phyloP scores from a whole-genome alignment of 1,140 invertebrate genomes.

The Drosophila varians region DNA sequence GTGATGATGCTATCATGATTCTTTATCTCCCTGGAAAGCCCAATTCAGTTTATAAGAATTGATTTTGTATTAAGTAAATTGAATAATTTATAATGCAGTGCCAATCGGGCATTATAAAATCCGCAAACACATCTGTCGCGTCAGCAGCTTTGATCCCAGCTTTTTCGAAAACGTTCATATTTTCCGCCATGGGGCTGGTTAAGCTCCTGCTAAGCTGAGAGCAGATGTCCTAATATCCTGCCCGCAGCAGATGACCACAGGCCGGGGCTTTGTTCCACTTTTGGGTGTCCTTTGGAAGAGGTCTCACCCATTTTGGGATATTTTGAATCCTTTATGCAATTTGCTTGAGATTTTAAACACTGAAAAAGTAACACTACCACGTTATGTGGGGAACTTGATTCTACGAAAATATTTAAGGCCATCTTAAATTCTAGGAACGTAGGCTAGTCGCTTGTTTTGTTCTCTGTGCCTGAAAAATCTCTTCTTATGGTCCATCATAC shows the following conservation, averaged over 20 bases:
- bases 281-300: neutral
- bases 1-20: constrained; percentile 52
- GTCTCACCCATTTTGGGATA: neutral
- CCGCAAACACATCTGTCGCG: constrained; percentile 27
- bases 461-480: constrained; percentile 3
- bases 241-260: constrained; percentile 14
- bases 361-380: neutral
- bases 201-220: constrained; percentile 35
- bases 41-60: constrained; percentile 67
- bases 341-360: neutral
- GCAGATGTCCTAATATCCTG: constrained; percentile 27
- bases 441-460: neutral
- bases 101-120: constrained; percentile 48
- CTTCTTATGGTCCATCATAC: neutral
- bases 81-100: constrained; percentile 72
- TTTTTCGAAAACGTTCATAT: constrained; percentile 11
- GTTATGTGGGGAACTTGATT: too few species aligned
- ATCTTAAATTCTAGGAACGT: neutral
- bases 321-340: constrained; percentile 1
- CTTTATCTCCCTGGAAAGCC: constrained; percentile 36
- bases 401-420: too few species aligned
- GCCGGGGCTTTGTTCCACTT: constrained; percentile 18
- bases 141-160: constrained; percentile 38
- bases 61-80: constrained; percentile 78
- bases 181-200: constrained; percentile 29